Evolutionary conservation across 2,797 vertebrate genomes (phyloP).

Genomic region (Chaetodon trifasciatus): DNA sequence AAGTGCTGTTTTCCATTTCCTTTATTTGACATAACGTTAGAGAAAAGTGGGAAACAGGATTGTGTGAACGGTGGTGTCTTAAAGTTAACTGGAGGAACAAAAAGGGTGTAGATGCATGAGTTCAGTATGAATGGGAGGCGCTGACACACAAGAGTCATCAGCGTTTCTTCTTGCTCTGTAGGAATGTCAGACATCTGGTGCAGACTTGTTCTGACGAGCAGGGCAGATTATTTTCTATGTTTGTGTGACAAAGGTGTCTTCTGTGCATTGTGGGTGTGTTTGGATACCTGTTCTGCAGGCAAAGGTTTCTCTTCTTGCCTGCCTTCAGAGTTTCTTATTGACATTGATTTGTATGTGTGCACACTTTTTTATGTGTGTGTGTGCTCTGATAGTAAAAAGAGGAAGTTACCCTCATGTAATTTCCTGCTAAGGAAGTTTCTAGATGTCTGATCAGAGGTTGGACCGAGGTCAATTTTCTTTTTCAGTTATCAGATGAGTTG

Average conservation of each 20-base stretch:
- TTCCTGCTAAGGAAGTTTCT: slow-evolving; percentile 44
- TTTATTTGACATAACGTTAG: neutral
- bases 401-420: slow-evolving; percentile 41
- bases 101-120: neutral
- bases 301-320: neutral
- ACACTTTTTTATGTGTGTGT: slow-evolving; percentile 10
- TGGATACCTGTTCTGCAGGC: slow-evolving; percentile 60
- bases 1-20: neutral
- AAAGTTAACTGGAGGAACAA: neutral
- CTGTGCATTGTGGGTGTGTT: slow-evolving; percentile 41
- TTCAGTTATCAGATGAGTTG: neutral
- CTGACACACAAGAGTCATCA: neutral
- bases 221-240: neutral
- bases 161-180: neutral
- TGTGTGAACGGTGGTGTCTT: neutral
- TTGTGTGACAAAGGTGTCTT: slow-evolving; percentile 32
- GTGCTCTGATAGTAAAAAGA: slow-evolving; percentile 70
- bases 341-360: neutral
- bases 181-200: slow-evolving; percentile 68
- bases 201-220: slow-evolving; percentile 59
- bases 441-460: slow-evolving; percentile 32
- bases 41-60: neutral
- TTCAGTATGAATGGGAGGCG: neutral
- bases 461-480: neutral
- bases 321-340: slow-evolving; percentile 9